These are phyloP conservation scores for Axis porcinus DNA, from an alignment of 2,113 vertebrate species.

Conservation along the genomic window DNA sequence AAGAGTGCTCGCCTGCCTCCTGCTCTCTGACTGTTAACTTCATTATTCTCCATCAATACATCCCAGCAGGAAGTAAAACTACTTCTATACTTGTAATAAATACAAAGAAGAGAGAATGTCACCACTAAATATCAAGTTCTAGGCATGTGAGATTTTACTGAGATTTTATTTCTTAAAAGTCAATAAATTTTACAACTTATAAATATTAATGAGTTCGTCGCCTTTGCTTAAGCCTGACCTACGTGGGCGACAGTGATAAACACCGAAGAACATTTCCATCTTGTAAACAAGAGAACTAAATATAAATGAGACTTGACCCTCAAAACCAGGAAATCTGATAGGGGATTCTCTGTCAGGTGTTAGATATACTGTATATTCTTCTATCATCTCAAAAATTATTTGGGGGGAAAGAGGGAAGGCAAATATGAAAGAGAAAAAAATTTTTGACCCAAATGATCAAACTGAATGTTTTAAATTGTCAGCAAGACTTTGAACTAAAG, in stretches of 20 bases:
- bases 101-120: constrained; percentile 66
- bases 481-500: constrained; percentile 83
- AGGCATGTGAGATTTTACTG: constrained; percentile 58
- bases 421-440: constrained; percentile 68
- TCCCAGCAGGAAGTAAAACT: constrained; percentile 66
- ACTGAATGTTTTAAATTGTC: constrained; percentile 82
- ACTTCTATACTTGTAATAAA: constrained; percentile 52
- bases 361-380: constrained; percentile 21
- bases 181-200: constrained; percentile 70
- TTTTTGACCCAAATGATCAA: constrained; percentile 82
- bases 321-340: constrained; percentile 19
- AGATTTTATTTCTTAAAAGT: constrained; percentile 65
- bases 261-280: constrained; percentile 10
- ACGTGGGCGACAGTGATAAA: not conserved
- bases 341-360: constrained; percentile 10
- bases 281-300: not conserved
- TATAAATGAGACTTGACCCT: constrained; percentile 46
- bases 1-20: not conserved
- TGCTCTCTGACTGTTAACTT: constrained; percentile 40
- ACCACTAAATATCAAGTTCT: constrained; percentile 52
- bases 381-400: constrained; percentile 47
- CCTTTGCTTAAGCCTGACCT: constrained; percentile 47
- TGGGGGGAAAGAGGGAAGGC: constrained; percentile 56
- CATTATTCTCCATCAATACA: constrained; percentile 50
- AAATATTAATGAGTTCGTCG: constrained; percentile 60